phyloP scores from a whole-genome alignment of 1,140 invertebrate species.

The Steinernema khuongi region DNA sequence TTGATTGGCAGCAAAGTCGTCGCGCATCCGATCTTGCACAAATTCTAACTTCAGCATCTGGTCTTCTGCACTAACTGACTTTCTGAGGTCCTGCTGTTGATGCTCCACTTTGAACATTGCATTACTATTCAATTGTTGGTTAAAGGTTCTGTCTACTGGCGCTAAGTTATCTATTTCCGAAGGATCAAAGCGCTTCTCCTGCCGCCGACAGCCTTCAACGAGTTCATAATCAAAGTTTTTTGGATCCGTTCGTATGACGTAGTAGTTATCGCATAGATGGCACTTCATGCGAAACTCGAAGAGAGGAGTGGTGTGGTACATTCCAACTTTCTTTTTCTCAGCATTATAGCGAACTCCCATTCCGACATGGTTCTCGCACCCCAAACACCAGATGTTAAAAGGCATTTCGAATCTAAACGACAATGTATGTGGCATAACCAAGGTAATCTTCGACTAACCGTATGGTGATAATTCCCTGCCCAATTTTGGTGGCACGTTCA shows the following conservation, averaged over 20 bases:
- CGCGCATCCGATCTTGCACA: conserved; percentile 51
- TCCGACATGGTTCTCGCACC: conserved; percentile 94
- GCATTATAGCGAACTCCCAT: conserved; percentile 98
- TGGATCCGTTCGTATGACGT: conserved; percentile 98
- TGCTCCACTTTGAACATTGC: conserved; percentile 57
- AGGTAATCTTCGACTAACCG: conserved; percentile 58
- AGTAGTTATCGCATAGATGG: conserved; percentile 91
- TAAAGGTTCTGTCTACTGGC: conserved; percentile 57
- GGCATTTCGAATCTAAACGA: conserved; percentile 94
- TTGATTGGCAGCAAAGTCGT: conserved; percentile 53
- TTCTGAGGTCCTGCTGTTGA: conserved; percentile 45
- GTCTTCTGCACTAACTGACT: conserved; percentile 41
- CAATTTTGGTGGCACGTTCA: conserved; percentile 85
- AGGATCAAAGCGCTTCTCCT: conserved; percentile 97
- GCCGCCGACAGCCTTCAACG: conserved; percentile 82
- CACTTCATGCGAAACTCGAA: conserved; percentile 99
- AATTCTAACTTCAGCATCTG: conserved; percentile 48
- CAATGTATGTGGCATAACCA: conserved; percentile 22
- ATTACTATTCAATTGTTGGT: conserved; percentile 49
- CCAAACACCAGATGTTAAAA: conserved; percentile 98
- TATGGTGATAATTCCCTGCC: conserved; percentile 92
- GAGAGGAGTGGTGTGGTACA: conserved; percentile 94
- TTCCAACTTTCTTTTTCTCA: conserved; percentile 94
- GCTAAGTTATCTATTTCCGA: conserved; percentile 82
- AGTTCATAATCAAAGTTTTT: conserved; percentile 96